Base-by-base conservation (phyloP, 2,888 invertebrate genomes). In the Leptodirus hochenwartii region DNA sequence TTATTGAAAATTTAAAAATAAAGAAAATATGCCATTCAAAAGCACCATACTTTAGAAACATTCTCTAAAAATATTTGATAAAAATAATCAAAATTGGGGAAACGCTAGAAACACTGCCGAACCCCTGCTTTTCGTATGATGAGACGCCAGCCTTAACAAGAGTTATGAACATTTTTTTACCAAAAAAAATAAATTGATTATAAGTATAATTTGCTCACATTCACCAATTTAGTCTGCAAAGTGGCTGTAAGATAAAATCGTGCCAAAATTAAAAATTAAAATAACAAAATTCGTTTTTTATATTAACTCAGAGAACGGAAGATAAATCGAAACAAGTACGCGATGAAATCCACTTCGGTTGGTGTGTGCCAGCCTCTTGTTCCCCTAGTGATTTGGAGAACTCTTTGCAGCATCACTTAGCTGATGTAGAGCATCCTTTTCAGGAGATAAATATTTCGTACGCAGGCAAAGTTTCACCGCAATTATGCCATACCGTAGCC, bases 321-420 rank as follows among this genome's bases (percentile, higher is more conserved):
- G 54, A 54, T 37, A 39, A 39, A 26, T 49, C 52, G 1, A 45
- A 52, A 34, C 46, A 49, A 37, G 37, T 46, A 2, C 38, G 53
- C 37, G 45, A 54, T 36, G 37, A 43, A 2, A 41, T 48, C 3
- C 43, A 50, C 30, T 31, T 51, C 24, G 55, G 50, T 9, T 50
- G 54, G 49, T 55, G 55, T 29, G 35, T 52, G 15, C 54, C 55
- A 11, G 47, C 53, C 5, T 50, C 54, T 3, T 55, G 55, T 36
- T 39, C 48, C 3, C 27, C 39, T 2, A 29, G 39, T 12, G 51
- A 54, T 38, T 37, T 54, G 23, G 44, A 50, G 38, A 33, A 34
- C 13, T 45, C 44, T 12, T 34, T 54, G 11, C 48, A 50, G 26
- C 35, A 44, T 5, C 46, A 51, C 35, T 33, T 46, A 22, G 26